phyloP scores from a whole-genome alignment of 2,113 vertebrate genomes.

The Forbesichthys agassizii region DNA sequence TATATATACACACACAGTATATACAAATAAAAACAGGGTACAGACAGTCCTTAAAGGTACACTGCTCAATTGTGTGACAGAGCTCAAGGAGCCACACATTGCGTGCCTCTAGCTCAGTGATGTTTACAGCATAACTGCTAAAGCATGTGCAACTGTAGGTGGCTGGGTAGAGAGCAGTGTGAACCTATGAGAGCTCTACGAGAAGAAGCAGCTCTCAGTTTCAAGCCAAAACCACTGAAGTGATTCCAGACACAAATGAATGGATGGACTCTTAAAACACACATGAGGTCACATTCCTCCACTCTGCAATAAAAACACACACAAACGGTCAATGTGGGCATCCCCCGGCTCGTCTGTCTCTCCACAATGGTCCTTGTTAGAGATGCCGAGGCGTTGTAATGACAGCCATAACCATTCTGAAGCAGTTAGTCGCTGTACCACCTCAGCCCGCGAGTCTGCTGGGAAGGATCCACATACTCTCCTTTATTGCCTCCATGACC shows the following conservation, averaged over 20 bases:
- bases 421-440: slow-evolving; percentile 52
- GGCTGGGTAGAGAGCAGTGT: too few species aligned
- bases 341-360: slow-evolving; percentile 55
- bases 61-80: too few species aligned
- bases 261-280: slow-evolving; percentile 10
- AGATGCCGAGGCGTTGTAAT: slow-evolving; percentile 62
- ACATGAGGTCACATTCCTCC: slow-evolving; percentile 39
- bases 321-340: slow-evolving; percentile 21
- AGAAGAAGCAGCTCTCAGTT: too few species aligned
- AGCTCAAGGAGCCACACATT: too few species aligned
- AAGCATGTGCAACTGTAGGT: too few species aligned
- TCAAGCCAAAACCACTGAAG: slow-evolving; percentile 27
- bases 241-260: slow-evolving; percentile 51
- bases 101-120: too few species aligned
- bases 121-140: too few species aligned
- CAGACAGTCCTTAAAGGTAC: too few species aligned
- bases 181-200: too few species aligned
- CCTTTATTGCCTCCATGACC: slow-evolving; percentile 63
- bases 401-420: slow-evolving; percentile 62
- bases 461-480: slow-evolving; percentile 48
- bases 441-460: slow-evolving; percentile 50
- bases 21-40: too few species aligned
- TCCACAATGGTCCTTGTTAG: slow-evolving; percentile 65
- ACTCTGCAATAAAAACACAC: slow-evolving; percentile 44
- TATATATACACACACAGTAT: too few species aligned